Evolutionary conservation across 1,140 invertebrate genomes (phyloP).

Genomic region (Brachystomella parvula): DNA sequence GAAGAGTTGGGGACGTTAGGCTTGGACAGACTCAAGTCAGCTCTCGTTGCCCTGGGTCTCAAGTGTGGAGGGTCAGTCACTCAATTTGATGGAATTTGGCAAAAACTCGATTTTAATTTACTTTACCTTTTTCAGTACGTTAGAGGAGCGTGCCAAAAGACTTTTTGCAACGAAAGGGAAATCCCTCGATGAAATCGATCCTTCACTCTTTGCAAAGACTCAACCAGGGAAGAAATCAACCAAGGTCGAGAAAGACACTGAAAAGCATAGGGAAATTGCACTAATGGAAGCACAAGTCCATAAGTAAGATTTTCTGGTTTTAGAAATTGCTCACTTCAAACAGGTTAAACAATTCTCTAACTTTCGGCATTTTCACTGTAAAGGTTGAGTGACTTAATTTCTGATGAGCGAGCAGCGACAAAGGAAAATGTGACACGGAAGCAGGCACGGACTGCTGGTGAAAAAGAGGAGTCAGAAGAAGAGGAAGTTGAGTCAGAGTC

Average conservation of each 20-base stretch:
- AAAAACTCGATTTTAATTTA: background rate
- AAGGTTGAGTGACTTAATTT: slow-evolving; percentile 69
- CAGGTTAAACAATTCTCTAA: background rate
- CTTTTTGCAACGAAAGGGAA: slow-evolving; percentile 94
- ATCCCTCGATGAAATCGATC: slow-evolving; percentile 69
- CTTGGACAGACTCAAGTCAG: slow-evolving; percentile 93
- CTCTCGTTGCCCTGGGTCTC: slow-evolving; percentile 89
- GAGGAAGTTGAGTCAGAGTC: slow-evolving; percentile 78
- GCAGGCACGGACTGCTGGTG: slow-evolving; percentile 91
- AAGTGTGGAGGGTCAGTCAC: slow-evolving; percentile 85
- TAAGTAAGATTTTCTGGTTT: slow-evolving; percentile 45
- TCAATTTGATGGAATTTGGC: background rate
- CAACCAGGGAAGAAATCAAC: slow-evolving; percentile 52
- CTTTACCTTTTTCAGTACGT: slow-evolving; percentile 62
- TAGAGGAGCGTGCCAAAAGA: slow-evolving; percentile 92
- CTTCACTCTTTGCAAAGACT: slow-evolving; percentile 79
- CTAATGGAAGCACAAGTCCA: slow-evolving; percentile 82
- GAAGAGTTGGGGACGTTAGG: slow-evolving; percentile 95
- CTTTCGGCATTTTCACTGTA: slow-evolving; percentile 27
- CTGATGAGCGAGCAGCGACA: slow-evolving; percentile 76
- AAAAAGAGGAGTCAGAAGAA: slow-evolving; percentile 83
- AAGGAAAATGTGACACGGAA: slow-evolving; percentile 98
- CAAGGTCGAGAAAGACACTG: slow-evolving; percentile 54
- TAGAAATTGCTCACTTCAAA: background rate
- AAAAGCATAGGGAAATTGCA: slow-evolving; percentile 64